phyloP scores from a whole-genome alignment of 2,113 vertebrate species.

The Polypterus bichir region DNA sequence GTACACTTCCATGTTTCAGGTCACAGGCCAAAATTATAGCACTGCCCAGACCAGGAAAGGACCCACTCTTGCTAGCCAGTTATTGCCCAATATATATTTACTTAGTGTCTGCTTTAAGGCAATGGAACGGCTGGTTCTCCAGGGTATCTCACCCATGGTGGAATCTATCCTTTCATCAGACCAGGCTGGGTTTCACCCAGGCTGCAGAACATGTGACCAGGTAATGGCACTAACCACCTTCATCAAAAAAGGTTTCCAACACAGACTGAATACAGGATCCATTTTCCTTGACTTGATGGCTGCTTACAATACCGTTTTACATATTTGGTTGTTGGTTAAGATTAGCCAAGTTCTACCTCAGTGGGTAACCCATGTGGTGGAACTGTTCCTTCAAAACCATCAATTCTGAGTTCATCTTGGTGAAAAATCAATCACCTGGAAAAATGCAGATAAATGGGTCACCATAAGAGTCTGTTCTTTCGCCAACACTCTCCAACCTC shows the following conservation, averaged over 20 bases:
- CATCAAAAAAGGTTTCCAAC: background rate
- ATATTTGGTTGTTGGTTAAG: background rate
- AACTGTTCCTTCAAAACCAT: background rate
- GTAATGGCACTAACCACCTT: background rate
- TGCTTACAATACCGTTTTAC: background rate
- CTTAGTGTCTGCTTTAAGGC: too few species aligned
- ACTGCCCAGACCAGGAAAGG: too few species aligned
- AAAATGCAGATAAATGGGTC: background rate
- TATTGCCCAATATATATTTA: too few species aligned
- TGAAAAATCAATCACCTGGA: background rate
- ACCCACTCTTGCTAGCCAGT: too few species aligned
- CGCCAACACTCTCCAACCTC: background rate
- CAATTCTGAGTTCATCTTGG: background rate
- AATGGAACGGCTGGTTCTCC: too few species aligned
- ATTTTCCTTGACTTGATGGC: background rate
- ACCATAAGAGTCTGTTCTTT: conserved; percentile 2
- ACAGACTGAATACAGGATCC: background rate
- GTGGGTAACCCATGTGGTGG: background rate
- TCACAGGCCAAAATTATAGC: too few species aligned
- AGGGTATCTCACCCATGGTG: too few species aligned
- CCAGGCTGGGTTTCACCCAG: too few species aligned
- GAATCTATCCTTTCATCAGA: too few species aligned
- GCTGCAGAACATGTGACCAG: too few species aligned
- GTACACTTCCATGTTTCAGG: too few species aligned
- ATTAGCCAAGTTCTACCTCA: background rate